A percentile compares a stretch with the other conserved stretches of the same genome.
Evolutionary conservation across 1,140 invertebrate genomes (phyloP).

Genomic region (Drosophila micromelanica): DNA sequence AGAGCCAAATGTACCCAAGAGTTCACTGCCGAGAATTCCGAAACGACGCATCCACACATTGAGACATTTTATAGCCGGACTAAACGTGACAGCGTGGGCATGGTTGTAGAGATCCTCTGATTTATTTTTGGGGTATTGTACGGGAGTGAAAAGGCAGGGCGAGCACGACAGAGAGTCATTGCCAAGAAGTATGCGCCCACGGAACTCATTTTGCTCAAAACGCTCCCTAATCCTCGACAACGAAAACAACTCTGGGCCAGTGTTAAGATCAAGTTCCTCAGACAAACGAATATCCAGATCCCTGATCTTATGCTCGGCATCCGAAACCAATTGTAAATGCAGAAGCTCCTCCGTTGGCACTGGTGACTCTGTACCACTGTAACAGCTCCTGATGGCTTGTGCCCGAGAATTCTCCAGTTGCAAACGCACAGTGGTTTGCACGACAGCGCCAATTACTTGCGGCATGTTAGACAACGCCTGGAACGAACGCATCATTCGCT

Average conservation of each 20-base stretch:
- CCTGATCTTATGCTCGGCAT: slow-evolving; percentile 67
- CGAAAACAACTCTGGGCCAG: slow-evolving; percentile 56
- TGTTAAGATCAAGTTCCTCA: slow-evolving; percentile 40
- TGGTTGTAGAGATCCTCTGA: slow-evolving; percentile 70
- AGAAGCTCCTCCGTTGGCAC: slow-evolving; percentile 44
- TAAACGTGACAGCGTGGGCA: slow-evolving; percentile 61
- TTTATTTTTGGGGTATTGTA: slow-evolving; percentile 42
- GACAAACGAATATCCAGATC: slow-evolving; percentile 67
- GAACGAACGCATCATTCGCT: slow-evolving; percentile 67
- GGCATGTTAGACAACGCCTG: slow-evolving; percentile 70
- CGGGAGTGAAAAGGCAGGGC: slow-evolving; percentile 64
- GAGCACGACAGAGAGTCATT: slow-evolving; percentile 60
- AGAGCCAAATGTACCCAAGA: slow-evolving; percentile 49
- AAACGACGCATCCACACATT: slow-evolving; percentile 59
- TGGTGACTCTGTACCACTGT: slow-evolving; percentile 3
- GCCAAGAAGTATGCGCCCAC: slow-evolving; percentile 69
- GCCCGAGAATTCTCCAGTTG: slow-evolving; percentile 19
- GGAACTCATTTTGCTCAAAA: slow-evolving; percentile 78
- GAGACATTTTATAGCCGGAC: slow-evolving; percentile 60
- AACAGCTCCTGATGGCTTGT: slow-evolving; percentile 6
- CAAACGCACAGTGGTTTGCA: slow-evolving; percentile 54
- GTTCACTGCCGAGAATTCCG: slow-evolving; percentile 55
- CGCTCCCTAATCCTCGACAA: slow-evolving; percentile 69
- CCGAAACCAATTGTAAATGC: slow-evolving; percentile 69
- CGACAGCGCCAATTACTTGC: slow-evolving; percentile 68